phyloP scores from a whole-genome alignment of 2,113 vertebrate genomes.

The Campylomormyrus numenius region DNA sequence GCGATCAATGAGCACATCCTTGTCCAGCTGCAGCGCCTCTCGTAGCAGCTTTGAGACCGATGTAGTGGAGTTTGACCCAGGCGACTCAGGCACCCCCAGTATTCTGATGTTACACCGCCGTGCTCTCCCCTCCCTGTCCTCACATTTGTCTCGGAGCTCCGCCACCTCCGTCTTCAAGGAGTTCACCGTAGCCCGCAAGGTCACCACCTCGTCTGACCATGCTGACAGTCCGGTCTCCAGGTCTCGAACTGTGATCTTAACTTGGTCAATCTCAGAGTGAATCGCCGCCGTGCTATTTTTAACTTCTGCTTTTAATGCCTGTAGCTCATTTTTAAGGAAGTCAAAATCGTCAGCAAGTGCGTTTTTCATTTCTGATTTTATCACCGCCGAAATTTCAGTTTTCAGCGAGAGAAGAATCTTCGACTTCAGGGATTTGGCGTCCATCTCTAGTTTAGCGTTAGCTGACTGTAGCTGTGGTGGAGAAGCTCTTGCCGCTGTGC shows the following conservation, averaged over 20 bases:
- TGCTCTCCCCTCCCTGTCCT: background rate
- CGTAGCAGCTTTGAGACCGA: background rate
- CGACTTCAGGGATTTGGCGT: background rate
- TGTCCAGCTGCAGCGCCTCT: background rate
- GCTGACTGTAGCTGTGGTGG: background rate
- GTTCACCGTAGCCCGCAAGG: background rate
- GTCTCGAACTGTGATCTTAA: background rate
- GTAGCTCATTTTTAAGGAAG: background rate
- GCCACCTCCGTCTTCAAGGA: too few species aligned
- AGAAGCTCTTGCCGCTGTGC: background rate
- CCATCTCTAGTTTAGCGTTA: background rate
- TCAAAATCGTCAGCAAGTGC: background rate
- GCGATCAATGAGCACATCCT: background rate
- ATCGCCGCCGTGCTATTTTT: background rate
- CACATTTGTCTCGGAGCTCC: background rate
- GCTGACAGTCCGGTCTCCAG: background rate
- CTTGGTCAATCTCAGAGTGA: background rate
- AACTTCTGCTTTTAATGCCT: background rate
- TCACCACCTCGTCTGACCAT: background rate
- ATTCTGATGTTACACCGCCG: background rate
- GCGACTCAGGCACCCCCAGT: background rate
- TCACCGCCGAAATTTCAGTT: background rate
- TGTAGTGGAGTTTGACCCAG: background rate
- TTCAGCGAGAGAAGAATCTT: background rate
- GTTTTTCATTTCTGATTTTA: background rate